Conservation (phyloP, 2,888 invertebrate genomes). For the Mamestra brassicae region DNA sequence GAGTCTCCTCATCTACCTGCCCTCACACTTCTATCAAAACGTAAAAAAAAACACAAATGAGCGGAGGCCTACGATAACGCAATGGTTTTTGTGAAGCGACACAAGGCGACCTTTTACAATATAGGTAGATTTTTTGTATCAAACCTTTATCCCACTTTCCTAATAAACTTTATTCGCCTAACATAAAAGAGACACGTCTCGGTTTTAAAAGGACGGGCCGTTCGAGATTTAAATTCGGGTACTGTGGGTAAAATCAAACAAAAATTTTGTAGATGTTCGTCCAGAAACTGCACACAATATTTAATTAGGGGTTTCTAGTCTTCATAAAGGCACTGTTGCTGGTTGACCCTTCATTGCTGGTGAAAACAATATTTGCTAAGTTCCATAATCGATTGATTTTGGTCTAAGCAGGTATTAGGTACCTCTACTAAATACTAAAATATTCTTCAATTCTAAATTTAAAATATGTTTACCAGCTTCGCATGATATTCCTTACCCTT, state of each 20-base stretch:
- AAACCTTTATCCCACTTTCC: slow-evolving; percentile 87
- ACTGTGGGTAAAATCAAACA: slow-evolving; percentile 35
- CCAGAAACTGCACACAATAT: slow-evolving; percentile 1
- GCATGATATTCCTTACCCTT: slow-evolving; percentile 39
- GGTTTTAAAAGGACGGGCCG: slow-evolving; percentile 47
- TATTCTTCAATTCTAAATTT: slow-evolving; percentile 25
- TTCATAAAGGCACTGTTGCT: neutral
- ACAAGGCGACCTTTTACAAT: slow-evolving; percentile 86
- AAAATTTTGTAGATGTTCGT: slow-evolving; percentile 14
- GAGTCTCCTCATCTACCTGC: slow-evolving; percentile 85
- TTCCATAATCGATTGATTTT: neutral
- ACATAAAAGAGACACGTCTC: slow-evolving; percentile 69
- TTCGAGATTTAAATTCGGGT: slow-evolving; percentile 62
- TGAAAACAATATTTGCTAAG: neutral
- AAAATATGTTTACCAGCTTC: slow-evolving; percentile 20
- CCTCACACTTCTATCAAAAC: slow-evolving; percentile 83
- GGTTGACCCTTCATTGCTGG: neutral
- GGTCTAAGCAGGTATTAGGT: neutral
- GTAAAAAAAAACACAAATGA: slow-evolving; percentile 85
- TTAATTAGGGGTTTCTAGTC: neutral
- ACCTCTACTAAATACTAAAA: neutral
- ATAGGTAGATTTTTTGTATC: slow-evolving; percentile 83
- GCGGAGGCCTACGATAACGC: slow-evolving; percentile 83
- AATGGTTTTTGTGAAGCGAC: slow-evolving; percentile 87
- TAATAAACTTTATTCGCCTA: slow-evolving; percentile 89